Percentiles rank a stretch among this genome's conserved stretches.
These are phyloP conservation scores for Platalea minor DNA, from an alignment of 2,797 vertebrate genomes.

Conservation along the genomic window DNA sequence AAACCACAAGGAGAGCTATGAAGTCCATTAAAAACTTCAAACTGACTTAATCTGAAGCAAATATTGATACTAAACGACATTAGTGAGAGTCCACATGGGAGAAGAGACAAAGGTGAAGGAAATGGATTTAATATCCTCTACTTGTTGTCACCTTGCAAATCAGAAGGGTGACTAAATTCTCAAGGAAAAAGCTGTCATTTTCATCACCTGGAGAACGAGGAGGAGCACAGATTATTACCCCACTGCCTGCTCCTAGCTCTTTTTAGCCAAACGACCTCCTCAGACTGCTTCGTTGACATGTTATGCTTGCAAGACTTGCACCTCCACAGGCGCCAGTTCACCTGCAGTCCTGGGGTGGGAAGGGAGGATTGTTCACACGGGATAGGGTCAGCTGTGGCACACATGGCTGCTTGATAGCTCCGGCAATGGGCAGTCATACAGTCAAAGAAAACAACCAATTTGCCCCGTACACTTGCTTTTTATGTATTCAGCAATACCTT, in stretches of 20 bases:
- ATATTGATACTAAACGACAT: background rate
- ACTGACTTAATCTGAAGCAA: background rate
- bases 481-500: background rate
- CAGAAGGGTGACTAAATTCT: background rate
- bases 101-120: background rate
- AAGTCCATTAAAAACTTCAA: background rate
- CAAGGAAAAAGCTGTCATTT: background rate
- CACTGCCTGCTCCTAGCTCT: background rate
- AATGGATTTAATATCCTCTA: background rate
- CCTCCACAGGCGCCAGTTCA: accelerated
- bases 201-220: background rate
- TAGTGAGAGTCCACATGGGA: background rate
- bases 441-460: background rate
- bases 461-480: background rate
- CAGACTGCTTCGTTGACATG: background rate
- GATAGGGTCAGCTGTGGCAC: background rate
- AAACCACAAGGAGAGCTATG: background rate
- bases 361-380: background rate
- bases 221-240: background rate
- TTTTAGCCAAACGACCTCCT: background rate
- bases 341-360: background rate
- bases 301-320: background rate
- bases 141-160: background rate
- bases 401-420: background rate
- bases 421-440: accelerated